Evolutionary conservation across 2,797 vertebrate genomes (phyloP), one percentile per base, ranked within the genome.

Genomic region (Babyrousa celebensis): DNA sequence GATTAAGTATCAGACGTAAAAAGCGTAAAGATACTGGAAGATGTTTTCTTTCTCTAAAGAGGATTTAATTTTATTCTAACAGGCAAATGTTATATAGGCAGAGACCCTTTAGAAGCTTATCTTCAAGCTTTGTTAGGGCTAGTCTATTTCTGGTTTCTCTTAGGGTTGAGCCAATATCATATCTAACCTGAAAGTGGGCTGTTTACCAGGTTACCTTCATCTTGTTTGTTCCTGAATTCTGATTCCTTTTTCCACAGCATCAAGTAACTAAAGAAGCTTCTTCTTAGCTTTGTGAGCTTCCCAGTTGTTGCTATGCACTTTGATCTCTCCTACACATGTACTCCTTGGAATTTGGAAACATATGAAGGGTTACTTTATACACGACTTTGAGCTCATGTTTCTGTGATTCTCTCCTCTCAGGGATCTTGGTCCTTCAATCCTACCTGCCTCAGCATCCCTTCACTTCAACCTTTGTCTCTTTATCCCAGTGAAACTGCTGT

Each of bases 1-100:
- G 60, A 71, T 68, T 25, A 74, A 68, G 1, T 85, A 68, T 27
- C 78, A 54, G 18, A 84, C 9, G 29, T 54, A 62, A 71, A 68
- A 89, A 16, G 8, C 78, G 2, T 78, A 58, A 88, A 88, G 36
- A 40, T n/a, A 16, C 25, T 83, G 9, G 9, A 83, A 67, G 20
- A 87, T 71, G 1, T 86, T 96, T 63, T 52, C 1, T 92, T 71
- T 95, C 27, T 87, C 15, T 82, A 71, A 65, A 86, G 14, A 74
- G 15, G 9, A 75, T 86, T 85, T 43, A 70, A 82, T 43, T 85
- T 68, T 85, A 62, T 36, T 92, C 32, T 89, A n/a, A 5, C 12
- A 87, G n/a, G 12, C 1, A 87, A 36, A 86, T 60, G 18, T n/a
- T 65, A 0, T 77, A 65, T 71, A 82, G 48, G 29, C 21, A 90